Conservation (phyloP, 2,113 vertebrate species). For the Paramormyrops kingsleyae region DNA sequence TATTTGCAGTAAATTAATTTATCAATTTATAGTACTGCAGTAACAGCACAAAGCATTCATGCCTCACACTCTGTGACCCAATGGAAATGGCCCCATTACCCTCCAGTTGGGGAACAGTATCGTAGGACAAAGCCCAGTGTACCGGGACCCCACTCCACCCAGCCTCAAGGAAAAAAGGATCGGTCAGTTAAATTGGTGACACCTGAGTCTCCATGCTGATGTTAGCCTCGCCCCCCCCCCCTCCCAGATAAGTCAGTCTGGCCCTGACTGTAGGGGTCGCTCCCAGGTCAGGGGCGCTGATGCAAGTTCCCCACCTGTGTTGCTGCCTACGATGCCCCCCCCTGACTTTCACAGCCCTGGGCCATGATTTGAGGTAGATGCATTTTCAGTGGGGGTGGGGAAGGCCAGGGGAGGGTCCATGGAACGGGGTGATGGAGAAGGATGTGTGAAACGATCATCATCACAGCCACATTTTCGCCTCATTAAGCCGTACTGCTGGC, state of each 20-base stretch:
- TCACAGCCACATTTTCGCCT: not conserved
- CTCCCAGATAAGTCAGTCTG: not conserved
- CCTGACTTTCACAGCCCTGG: not conserved
- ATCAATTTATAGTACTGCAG: too few species aligned
- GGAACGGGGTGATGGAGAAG: not conserved
- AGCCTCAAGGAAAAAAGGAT: too few species aligned
- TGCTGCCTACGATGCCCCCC: not conserved
- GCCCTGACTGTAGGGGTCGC: not conserved
- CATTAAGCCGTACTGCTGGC: not conserved
- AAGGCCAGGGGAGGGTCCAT: not conserved
- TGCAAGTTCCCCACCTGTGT: not conserved
- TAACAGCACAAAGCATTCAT: too few species aligned
- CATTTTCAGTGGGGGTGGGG: not conserved
- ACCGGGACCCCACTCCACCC: not conserved
- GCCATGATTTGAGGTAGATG: not conserved
- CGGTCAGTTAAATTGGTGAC: not conserved
- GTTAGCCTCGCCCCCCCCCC: not conserved
- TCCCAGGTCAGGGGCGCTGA: not conserved
- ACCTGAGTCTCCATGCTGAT: not conserved
- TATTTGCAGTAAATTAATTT: not conserved
- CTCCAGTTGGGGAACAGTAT: not conserved
- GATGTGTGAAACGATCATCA: not conserved
- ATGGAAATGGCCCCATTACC: not conserved
- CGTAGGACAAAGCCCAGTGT: not conserved
- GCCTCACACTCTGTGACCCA: not conserved